Base-by-base conservation (phyloP, 2,113 vertebrate species). In the Cygnus atratus region DNA sequence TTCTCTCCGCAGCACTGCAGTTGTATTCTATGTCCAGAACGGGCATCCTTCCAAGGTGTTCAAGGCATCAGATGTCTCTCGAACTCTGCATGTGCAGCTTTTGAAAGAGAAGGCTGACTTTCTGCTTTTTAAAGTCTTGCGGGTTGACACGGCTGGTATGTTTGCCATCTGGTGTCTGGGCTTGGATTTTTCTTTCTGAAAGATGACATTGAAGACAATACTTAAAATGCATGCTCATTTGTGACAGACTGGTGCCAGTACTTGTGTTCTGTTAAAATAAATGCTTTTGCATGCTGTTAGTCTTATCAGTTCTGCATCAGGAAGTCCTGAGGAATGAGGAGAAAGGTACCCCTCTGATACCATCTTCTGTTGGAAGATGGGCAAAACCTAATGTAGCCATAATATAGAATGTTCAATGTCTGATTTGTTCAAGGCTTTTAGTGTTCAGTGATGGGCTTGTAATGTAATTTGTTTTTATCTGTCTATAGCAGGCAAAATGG, bases 71-170 rank as follows among this genome's bases (percentile, higher is more conserved):
- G 98, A 97, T 15, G 97, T 99, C 59, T 98, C 98, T 3, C 88
- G 81, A 58, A 84, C 97, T 63, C 97, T 99, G 83, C 98, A 98
- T 3, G 80, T 93, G 71, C 98, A 98, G 92, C 98, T 99, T 50
- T 96, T 99, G 61, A 97, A 97, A 55, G 98, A 99, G 95, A 99
- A 98, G 94, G 98, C 97, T 3, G 98, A 99, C 91, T 99, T 98
- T 80, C 94, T 99, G 92, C 98, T 99, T 62, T 99, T 99, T 94
- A 98, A 98, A 94, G 98, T 98, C n/a, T 97, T 99, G 80, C 94
- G 99, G 44, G 98, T 99, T 35, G 99, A 99, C 97, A 98, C 99
- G 0, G 98, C 98, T 82, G 97, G 99, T 99, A 97, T 85, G 98
- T 97, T 74, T 88, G 37, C 57, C 25, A 4, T 39, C 43, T 67